Base-by-base conservation (phyloP, 2,113 vertebrate species). In the Odocoileus virginianus region DNA sequence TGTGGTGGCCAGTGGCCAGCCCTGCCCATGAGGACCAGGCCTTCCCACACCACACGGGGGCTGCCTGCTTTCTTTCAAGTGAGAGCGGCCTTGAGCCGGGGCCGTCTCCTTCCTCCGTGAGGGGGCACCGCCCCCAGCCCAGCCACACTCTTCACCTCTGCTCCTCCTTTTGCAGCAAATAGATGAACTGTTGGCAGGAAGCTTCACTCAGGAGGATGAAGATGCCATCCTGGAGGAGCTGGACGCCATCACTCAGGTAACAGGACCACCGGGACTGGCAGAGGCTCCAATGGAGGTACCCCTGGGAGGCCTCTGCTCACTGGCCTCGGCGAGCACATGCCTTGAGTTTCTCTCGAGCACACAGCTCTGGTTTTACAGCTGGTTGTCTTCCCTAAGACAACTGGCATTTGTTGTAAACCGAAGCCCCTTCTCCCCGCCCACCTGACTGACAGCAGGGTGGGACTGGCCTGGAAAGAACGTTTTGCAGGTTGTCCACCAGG, bases 221-320 rank as follows among this genome's bases (percentile, higher is more conserved):
- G 99, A 99, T 0, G 99, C 99, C 71, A 99, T 99, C 14, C 98
- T 99, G 97, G 99, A 99, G 15, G 99, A 99, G 98, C 98, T 99
- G 98, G 98, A 99, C 4, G 98, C 98, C 17, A 99, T 99, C 74
- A 99, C 99, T 98, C 99, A 99, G 99, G 99, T 99, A 27, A 61
- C 85, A 0, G 23, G 4, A 3, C 33, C 78, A 3, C 27, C 0
- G 4, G 58, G 40, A 7, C 47, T 17, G 83, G 21, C 25, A 0
- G 11, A 0, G 28, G 21, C 25, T 11, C 17, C 0, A 1, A 40
- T 3, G 13, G 19, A 1, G 3, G 57, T 33, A 15, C 33, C 64
- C n/a, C 27, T 3, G 4, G 83, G 16, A 50, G 79, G n/a, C 43
- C 86, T 57, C 85, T 28, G 14, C 15, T 25, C 9, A 1, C 45